Percentiles rank a stretch among this genome's conserved stretches.
phyloP scores from a whole-genome alignment of 2,113 vertebrate genomes.

The Platichthys flesus region DNA sequence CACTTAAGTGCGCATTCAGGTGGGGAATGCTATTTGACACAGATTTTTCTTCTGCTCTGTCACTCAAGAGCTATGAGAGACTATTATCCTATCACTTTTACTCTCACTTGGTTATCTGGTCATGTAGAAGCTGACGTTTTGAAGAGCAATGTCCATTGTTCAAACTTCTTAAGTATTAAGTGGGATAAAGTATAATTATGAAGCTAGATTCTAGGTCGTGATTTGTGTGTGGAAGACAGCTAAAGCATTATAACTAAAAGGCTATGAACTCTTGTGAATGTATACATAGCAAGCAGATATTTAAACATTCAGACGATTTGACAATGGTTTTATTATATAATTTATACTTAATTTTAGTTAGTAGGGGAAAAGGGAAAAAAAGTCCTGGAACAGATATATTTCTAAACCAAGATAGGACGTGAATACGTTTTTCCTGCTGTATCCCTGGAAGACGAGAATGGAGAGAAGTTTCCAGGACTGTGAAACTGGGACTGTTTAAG shows the following conservation, averaged over 20 bases:
- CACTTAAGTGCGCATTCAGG: not conserved
- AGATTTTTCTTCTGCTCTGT: slow-evolving; percentile 28
- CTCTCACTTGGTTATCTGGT: not conserved
- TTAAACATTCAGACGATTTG: slow-evolving; percentile 10
- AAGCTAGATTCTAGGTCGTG: not conserved
- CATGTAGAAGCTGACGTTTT: not conserved
- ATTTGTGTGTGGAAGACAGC: not conserved
- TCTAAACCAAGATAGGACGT: slow-evolving; percentile 38
- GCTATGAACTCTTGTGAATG: not conserved
- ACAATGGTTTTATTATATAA: too few species aligned
- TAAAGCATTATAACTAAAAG: not conserved
- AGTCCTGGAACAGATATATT: slow-evolving; percentile 1
- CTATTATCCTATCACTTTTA: not conserved
- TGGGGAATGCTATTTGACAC: slow-evolving; percentile 11
- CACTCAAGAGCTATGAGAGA: too few species aligned
- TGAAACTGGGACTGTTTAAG: slow-evolving; percentile 39
- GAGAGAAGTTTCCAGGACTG: slow-evolving; percentile 57
- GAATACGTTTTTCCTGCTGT: slow-evolving; percentile 60
- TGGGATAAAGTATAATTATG: not conserved
- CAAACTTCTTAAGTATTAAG: not conserved
- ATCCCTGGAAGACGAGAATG: slow-evolving; percentile 45
- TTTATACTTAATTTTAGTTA: too few species aligned
- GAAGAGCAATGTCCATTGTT: not conserved
- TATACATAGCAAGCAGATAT: not conserved
- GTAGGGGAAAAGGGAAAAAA: slow-evolving; percentile 24